Conservation (phyloP, 2,888 invertebrate genomes). For the Diachrysia chrysitis region DNA sequence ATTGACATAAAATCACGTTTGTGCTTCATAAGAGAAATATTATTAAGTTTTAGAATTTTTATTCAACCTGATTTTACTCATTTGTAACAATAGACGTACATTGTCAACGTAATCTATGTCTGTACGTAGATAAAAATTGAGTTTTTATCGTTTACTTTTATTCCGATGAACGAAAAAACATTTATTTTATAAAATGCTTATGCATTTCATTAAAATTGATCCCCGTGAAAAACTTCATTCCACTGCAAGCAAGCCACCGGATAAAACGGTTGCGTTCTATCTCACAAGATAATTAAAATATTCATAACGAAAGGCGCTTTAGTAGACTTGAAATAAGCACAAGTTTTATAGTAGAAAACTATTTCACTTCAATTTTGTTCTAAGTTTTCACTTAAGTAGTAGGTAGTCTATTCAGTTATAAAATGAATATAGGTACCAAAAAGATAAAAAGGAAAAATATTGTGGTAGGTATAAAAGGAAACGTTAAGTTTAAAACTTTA, state of each 20-base stretch:
- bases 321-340: constrained; percentile 6
- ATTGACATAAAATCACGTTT: not conserved
- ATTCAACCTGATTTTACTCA: not conserved
- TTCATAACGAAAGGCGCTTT: constrained; percentile 26
- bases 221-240: constrained; percentile 5
- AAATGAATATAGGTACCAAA: not conserved
- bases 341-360: not conserved
- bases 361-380: constrained; percentile 1
- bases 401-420: not conserved
- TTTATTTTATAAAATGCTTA: not conserved
- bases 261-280: not conserved
- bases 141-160: no score
- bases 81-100: not conserved
- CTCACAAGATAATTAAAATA: constrained; percentile 36
- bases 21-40: not conserved
- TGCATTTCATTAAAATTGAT: constrained; percentile 2
- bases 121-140: no score
- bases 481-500: not conserved
- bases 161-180: not conserved
- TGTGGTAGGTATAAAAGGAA: not conserved
- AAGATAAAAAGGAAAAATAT: not conserved
- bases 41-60: not conserved
- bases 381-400: not conserved
- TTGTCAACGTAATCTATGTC: no score
- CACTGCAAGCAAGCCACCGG: constrained; percentile 5